Conservation (phyloP, 1,140 invertebrate genomes). For the Hydropsyche tenuis region DNA sequence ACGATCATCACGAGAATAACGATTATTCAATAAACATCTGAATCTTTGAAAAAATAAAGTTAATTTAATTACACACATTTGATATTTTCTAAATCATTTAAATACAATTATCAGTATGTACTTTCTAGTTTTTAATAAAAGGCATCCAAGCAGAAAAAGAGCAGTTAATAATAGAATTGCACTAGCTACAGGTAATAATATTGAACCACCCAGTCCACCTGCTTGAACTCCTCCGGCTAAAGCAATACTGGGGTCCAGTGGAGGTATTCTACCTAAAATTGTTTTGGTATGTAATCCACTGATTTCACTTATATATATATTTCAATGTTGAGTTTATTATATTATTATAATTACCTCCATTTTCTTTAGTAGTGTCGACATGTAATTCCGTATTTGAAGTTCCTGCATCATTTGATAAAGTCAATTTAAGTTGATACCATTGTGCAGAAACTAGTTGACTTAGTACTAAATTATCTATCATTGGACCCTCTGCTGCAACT, state of each 20-base stretch:
- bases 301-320: constrained; percentile 16
- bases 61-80: background rate
- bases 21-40: constrained; percentile 58
- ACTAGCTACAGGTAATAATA: constrained; percentile 57
- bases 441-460: constrained; percentile 73
- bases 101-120: constrained; percentile 37
- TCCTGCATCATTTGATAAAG: constrained; percentile 79
- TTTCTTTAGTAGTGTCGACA: constrained; percentile 58
- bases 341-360: too few species aligned
- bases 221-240: constrained; percentile 53
- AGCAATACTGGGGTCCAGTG: constrained; percentile 54
- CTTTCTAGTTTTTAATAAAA: constrained; percentile 57
- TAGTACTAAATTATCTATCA: constrained; percentile 68
- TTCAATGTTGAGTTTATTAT: background rate
- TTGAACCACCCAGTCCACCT: constrained; percentile 52
- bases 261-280: constrained; percentile 56
- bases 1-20: constrained; percentile 59
- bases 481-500: constrained; percentile 61
- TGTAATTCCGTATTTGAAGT: constrained; percentile 58
- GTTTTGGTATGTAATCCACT: background rate
- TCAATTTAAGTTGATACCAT: constrained; percentile 75
- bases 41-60: constrained; percentile 55
- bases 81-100: background rate
- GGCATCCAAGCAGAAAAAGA: constrained; percentile 54
- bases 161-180: constrained; percentile 55